phyloP scores from a whole-genome alignment of 2,888 invertebrate genomes.

The Noctua janthe region DNA sequence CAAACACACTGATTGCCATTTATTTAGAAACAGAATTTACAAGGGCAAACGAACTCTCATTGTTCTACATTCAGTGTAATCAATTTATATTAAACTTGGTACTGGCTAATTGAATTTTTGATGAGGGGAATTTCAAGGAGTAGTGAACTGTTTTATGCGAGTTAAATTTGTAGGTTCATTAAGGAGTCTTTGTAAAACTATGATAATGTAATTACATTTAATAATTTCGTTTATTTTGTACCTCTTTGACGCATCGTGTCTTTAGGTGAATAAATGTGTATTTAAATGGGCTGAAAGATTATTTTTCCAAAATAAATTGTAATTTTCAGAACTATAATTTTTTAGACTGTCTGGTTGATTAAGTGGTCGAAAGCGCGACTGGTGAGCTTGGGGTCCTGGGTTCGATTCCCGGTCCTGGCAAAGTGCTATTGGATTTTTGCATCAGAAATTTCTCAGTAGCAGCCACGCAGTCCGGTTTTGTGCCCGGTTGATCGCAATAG shows the following conservation, averaged over 20 bases:
- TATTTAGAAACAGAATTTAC: slow-evolving; percentile 71
- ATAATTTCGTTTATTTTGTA: slow-evolving; percentile 20
- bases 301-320: not conserved
- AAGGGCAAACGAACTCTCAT: slow-evolving; percentile 76
- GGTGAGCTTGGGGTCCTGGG: no score
- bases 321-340: not conserved
- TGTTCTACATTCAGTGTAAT: slow-evolving; percentile 78
- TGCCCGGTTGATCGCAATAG: no score
- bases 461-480: no score
- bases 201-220: slow-evolving; percentile 26
- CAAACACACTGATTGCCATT: slow-evolving; percentile 70
- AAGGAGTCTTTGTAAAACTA: slow-evolving; percentile 40
- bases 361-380: no score
- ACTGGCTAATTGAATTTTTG: slow-evolving; percentile 72
- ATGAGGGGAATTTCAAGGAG: slow-evolving; percentile 61
- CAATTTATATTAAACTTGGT: slow-evolving; percentile 75
- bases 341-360: no score
- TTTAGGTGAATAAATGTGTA: not conserved
- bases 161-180: slow-evolving; percentile 43
- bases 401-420: no score
- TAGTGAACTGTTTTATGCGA: slow-evolving; percentile 43
- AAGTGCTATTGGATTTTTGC: no score
- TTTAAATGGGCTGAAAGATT: not conserved
- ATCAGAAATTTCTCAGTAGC: no score
- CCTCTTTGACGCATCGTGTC: not conserved